Percentiles rank a stretch among this genome's conserved stretches.
Conservation (phyloP, 2,888 invertebrate genomes). For the Callimorpha dominula region DNA sequence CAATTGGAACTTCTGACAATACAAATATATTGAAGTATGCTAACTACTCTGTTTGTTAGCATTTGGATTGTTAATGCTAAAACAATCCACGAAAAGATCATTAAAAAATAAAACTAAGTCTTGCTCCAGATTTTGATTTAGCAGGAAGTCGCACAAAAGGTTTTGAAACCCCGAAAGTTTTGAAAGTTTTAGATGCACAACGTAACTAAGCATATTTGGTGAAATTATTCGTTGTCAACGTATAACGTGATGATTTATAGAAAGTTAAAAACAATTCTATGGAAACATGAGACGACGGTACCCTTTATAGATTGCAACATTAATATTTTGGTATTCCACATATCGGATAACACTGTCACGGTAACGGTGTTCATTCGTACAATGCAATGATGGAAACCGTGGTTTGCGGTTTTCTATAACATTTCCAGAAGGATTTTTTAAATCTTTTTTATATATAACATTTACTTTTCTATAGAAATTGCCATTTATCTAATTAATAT, state of each 20-base stretch:
- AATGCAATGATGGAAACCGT: too few species aligned
- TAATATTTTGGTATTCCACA: neutral
- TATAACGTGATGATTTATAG: too few species aligned
- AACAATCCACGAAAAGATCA: neutral
- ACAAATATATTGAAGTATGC: slow-evolving; percentile 22
- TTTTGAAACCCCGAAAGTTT: neutral
- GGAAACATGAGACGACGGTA: neutral
- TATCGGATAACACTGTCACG: neutral
- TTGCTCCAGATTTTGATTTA: neutral
- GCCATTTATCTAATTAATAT: too few species aligned
- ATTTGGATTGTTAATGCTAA: slow-evolving; percentile 35
- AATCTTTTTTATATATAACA: too few species aligned
- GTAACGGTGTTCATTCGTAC: too few species aligned
- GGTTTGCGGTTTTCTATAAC: too few species aligned
- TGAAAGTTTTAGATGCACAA: neutral
- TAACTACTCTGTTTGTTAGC: slow-evolving; percentile 25
- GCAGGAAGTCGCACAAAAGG: neutral
- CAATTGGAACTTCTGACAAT: slow-evolving; percentile 35
- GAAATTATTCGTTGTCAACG: too few species aligned
- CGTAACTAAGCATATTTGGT: neutral
- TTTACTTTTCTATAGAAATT: too few species aligned
- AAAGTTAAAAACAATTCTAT: neutral
- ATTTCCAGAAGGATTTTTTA: too few species aligned
- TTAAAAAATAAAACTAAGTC: neutral
- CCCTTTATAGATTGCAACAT: neutral